Evolutionary conservation across 2,113 vertebrate genomes (phyloP).

Genomic region (Grammomys dolichurus): DNA sequence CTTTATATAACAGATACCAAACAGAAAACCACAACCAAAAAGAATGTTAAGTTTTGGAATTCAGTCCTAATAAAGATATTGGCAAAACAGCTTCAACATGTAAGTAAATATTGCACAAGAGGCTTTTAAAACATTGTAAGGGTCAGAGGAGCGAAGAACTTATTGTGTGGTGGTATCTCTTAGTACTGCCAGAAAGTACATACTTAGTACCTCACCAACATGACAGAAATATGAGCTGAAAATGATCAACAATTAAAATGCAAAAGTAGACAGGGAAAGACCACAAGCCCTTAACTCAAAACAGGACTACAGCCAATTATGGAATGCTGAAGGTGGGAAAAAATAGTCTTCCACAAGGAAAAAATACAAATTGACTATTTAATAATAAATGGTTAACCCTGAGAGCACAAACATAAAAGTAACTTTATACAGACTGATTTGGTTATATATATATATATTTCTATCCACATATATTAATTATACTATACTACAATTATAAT

Average conservation of each 20-base stretch:
- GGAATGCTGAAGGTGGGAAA: not conserved
- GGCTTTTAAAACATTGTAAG: not conserved
- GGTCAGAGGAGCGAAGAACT: no score
- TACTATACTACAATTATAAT: not conserved
- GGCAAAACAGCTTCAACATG: no score
- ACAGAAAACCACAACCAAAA: not conserved
- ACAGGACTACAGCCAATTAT: not conserved
- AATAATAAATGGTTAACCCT: not conserved
- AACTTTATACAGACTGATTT: not conserved
- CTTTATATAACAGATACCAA: not conserved
- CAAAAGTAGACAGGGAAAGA: not conserved
- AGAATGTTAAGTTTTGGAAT: not conserved
- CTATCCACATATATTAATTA: not conserved
- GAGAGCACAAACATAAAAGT: not conserved
- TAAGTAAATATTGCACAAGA: not conserved
- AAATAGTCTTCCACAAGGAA: not conserved
- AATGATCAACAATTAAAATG: not conserved
- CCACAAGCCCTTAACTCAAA: not conserved
- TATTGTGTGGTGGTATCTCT: not conserved
- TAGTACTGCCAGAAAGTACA: not conserved
- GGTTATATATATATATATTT: not conserved
- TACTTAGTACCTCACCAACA: not conserved
- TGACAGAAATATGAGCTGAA: not conserved
- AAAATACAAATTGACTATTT: not conserved
- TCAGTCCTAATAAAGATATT: not conserved